A percentile compares a stretch with the other conserved stretches of the same genome.
Conservation (phyloP, 2,888 invertebrate genomes). For the Fragum whitleyi region DNA sequence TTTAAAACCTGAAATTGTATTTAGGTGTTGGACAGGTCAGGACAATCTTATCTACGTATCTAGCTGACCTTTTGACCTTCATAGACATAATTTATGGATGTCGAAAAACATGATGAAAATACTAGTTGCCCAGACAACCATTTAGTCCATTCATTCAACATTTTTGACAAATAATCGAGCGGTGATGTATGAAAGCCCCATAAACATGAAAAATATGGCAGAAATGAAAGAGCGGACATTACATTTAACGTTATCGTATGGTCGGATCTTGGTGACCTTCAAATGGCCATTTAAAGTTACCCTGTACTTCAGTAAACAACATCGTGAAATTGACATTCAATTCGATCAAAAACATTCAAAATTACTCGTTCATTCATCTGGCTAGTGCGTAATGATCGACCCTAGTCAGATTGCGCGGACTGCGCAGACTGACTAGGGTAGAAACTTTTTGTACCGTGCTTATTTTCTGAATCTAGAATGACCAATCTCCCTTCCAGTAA, state of each 20-base stretch:
- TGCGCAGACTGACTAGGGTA: too few relatives aligned
- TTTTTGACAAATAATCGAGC: background rate
- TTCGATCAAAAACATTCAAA: too few relatives aligned
- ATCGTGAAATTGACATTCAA: too few relatives aligned
- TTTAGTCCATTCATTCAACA: background rate
- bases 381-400: too few relatives aligned
- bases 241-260: background rate
- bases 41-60: background rate
- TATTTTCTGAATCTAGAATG: too few relatives aligned
- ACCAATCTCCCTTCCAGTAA: too few relatives aligned
- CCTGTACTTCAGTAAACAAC: too few relatives aligned
- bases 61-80: background rate
- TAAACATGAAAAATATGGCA: conserved; percentile 14
- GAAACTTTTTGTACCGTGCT: too few relatives aligned
- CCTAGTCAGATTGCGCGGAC: too few relatives aligned
- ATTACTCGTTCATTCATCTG: too few relatives aligned
- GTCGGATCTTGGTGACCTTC: conserved; percentile 14
- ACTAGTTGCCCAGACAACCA: background rate
- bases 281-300: conserved; percentile 8
- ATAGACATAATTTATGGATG: background rate
- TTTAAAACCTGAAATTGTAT: too few relatives aligned
- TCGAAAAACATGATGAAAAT: background rate
- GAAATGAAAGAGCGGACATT: conserved; percentile 5
- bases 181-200: conserved; percentile 5
- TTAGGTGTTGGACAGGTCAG: background rate